Evolutionary conservation across 30 jellyfish, hydroid and myxozoan genomes (phyloP).

Genomic region (Hydractinia echinata): DNA sequence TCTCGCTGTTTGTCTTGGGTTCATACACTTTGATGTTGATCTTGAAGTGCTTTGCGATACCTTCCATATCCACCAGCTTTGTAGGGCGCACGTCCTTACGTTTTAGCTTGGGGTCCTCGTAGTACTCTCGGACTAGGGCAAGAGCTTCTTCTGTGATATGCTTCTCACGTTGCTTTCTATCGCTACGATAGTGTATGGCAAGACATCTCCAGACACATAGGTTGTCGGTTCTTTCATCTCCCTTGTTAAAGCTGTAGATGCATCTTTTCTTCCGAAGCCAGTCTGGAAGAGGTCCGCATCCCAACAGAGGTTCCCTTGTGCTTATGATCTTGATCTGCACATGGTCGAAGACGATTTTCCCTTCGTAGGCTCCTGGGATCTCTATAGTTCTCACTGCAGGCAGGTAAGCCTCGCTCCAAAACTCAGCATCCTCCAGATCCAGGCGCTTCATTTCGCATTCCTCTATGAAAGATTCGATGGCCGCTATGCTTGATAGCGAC

Average conservation of each 20-base stretch:
- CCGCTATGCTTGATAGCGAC: constrained; percentile 17
- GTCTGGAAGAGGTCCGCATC: constrained; percentile 40
- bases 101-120: background rate
- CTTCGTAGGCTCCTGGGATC: constrained; percentile 6
- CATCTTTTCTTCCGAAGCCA: constrained; percentile 26
- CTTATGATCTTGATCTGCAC: constrained; percentile 15
- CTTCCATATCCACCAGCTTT: constrained; percentile 16
- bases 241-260: background rate
- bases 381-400: constrained; percentile 1
- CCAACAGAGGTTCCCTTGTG: constrained; percentile 33
- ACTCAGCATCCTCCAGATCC: constrained; percentile 1
- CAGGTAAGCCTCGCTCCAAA: constrained; percentile 7
- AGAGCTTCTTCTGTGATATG: constrained; percentile 17
- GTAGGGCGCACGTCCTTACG: constrained; percentile 19
- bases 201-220: constrained; percentile 37
- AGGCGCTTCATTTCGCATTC: constrained; percentile 8
- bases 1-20: background rate
- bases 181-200: constrained; percentile 7
- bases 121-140: constrained; percentile 29
- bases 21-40: background rate
- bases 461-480: constrained; percentile 5
- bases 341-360: constrained; percentile 21
- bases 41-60: constrained; percentile 22
- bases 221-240: constrained; percentile 14
- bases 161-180: background rate